Conservation (phyloP, 2,113 vertebrate genomes). For the Leucopsar rothschildi region DNA sequence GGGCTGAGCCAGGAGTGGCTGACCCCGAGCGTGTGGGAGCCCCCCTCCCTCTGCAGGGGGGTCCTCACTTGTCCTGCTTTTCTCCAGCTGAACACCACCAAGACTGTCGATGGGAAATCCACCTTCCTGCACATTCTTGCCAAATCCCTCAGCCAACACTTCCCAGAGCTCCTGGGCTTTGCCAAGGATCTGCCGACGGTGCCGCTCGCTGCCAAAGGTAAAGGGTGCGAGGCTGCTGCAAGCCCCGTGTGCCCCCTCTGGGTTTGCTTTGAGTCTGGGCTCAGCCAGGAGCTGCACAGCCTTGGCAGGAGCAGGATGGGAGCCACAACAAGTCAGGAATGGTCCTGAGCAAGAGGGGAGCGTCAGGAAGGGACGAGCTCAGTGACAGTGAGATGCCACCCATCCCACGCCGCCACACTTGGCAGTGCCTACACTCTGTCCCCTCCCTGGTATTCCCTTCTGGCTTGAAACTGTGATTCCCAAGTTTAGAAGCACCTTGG, state of each 20-base stretch:
- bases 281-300: background rate
- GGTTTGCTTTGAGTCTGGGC: background rate
- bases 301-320: background rate
- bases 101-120: conserved; percentile 96
- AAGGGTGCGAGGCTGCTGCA: background rate
- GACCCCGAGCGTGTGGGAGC: rapidly evolving
- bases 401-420: rapidly evolving
- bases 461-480: background rate
- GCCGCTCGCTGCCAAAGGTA: conserved; percentile 96
- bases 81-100: conserved; percentile 92
- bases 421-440: background rate
- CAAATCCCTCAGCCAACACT: conserved; percentile 97
- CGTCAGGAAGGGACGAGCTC: background rate
- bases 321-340: background rate
- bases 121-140: conserved; percentile 98
- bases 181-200: conserved; percentile 92
- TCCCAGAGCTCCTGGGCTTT: conserved; percentile 94
- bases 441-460: background rate
- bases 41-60: background rate
- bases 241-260: rapidly evolving
- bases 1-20: background rate
- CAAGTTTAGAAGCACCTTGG: background rate
- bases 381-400: background rate
- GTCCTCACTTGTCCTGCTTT: background rate
- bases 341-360: background rate